Conservation (phyloP, 2,888 invertebrate species). For the Hirtodrosophila confusa region DNA sequence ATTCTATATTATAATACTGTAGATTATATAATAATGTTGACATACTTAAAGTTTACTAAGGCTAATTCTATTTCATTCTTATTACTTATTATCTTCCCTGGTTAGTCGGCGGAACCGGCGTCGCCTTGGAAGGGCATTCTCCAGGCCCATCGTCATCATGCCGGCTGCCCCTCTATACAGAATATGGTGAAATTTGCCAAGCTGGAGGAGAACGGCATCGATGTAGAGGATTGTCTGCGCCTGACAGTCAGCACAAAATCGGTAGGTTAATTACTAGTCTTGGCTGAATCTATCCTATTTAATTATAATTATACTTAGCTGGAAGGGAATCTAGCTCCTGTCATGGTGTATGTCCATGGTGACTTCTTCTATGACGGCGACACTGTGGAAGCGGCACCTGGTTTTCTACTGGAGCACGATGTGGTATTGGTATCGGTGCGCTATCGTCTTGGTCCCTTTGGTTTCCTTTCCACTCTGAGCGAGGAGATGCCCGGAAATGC, state of each 20-base stretch:
- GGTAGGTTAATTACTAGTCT: conserved; percentile 57
- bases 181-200: conserved; percentile 58
- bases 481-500: conserved; percentile 86
- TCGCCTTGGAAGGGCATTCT: conserved; percentile 76
- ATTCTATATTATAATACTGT: too few relatives aligned
- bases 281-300: too few relatives aligned
- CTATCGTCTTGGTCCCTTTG: conserved; percentile 85
- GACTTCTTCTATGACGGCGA: conserved; percentile 84
- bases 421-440: conserved; percentile 85
- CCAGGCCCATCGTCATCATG: conserved; percentile 68
- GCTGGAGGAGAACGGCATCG: conserved; percentile 62
- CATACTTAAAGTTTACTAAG: too few relatives aligned
- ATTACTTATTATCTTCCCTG: too few relatives aligned
- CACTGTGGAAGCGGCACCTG: conserved; percentile 80
- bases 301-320: conserved; percentile 50
- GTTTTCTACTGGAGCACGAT: conserved; percentile 84
- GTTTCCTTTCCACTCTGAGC: conserved; percentile 85
- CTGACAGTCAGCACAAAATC: conserved; percentile 80
- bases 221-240: conserved; percentile 81
- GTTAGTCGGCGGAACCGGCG: conserved; percentile 72
- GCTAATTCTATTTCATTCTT: too few relatives aligned
- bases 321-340: conserved; percentile 72
- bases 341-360: conserved; percentile 85
- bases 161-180: conserved; percentile 81
- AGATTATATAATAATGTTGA: too few relatives aligned